These are phyloP conservation scores for Raja brachyura DNA, from an alignment of 2,113 vertebrate species.

Conservation along the genomic window DNA sequence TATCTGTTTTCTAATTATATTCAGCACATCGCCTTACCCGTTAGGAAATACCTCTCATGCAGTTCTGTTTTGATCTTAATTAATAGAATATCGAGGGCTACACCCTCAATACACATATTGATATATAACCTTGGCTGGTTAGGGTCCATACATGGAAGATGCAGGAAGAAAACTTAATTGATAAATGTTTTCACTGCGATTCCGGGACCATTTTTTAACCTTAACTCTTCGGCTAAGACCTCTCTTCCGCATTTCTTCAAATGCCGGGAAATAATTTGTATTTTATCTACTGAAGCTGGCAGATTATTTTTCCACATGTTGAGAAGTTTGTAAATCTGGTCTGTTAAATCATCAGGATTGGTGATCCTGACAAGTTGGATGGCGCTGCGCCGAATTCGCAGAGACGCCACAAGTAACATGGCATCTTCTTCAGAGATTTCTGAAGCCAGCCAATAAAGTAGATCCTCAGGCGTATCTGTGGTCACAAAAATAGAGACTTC, in stretches of 20 bases:
- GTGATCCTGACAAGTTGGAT: constrained; percentile 68
- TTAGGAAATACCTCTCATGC: not conserved
- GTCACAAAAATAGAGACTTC: not conserved
- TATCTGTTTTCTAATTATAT: not conserved
- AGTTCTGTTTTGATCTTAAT: not conserved
- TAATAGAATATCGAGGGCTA: not conserved
- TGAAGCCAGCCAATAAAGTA: constrained; percentile 60
- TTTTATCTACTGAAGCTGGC: constrained; percentile 60
- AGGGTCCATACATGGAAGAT: not conserved
- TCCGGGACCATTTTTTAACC: constrained; percentile 49
- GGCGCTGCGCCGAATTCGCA: constrained; percentile 63
- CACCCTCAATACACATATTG: too few species aligned
- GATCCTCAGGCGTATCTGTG: constrained; percentile 57
- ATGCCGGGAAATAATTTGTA: constrained; percentile 60
- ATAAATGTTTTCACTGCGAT: not conserved
- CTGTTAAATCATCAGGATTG: constrained; percentile 55
- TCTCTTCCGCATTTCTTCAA: constrained; percentile 65
- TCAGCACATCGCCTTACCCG: not conserved
- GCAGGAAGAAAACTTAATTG: not conserved
- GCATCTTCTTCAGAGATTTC: constrained; percentile 59
- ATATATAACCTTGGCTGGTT: not conserved
- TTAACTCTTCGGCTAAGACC: constrained; percentile 63
- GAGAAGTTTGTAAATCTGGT: constrained; percentile 70
- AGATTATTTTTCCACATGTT: constrained; percentile 71
- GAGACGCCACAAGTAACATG: constrained; percentile 48